Conservation (phyloP, 2,797 vertebrate genomes). For the Momotus momota region DNA sequence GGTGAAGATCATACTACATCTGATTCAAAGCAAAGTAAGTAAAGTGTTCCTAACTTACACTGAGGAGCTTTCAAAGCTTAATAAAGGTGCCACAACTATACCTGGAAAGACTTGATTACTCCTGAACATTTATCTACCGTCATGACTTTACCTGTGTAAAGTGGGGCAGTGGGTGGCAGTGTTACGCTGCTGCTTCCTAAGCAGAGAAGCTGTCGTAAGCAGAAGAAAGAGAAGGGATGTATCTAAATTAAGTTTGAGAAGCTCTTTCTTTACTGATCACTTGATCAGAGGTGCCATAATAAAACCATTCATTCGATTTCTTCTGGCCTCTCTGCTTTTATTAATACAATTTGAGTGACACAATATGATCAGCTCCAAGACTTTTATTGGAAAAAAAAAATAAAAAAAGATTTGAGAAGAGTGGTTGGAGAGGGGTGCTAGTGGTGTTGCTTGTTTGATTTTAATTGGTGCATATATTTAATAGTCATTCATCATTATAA, state of each 20-base stretch:
- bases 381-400: neutral
- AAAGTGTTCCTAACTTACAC: neutral
- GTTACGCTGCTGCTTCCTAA: conserved; percentile 31
- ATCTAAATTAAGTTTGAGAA: neutral
- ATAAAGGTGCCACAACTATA: neutral
- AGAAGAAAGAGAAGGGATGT: neutral
- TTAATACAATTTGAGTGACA: neutral
- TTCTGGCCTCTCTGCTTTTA: neutral
- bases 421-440: no score
- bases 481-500: neutral
- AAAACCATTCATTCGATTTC: neutral
- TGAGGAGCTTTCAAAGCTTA: neutral
- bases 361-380: neutral
- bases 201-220: neutral
- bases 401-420: neutral
- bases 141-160: neutral
- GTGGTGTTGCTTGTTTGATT: neutral
- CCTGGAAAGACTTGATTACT: conserved; percentile 6
- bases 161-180: conserved; percentile 58
- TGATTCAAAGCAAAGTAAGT: neutral
- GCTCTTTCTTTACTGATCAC: neutral
- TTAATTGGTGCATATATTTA: neutral
- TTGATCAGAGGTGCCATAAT: neutral
- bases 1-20: neutral
- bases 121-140: neutral